Conservation (phyloP, 2,888 invertebrate genomes). For the Pammene fasciana region DNA sequence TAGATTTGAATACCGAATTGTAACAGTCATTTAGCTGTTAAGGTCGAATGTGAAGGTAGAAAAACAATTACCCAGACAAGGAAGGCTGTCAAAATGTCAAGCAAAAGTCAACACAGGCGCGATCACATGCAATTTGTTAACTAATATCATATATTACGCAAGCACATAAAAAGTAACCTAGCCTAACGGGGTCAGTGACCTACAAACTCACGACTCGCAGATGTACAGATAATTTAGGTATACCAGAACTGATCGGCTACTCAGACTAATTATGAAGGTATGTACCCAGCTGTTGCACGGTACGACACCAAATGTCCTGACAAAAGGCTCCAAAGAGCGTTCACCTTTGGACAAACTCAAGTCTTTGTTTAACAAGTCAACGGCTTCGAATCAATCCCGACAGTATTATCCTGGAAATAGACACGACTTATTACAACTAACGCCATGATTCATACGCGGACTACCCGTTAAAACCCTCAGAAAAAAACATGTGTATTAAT, state of each 20-base stretch:
- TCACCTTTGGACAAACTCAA: slow-evolving; percentile 77
- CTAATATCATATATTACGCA: slow-evolving; percentile 66
- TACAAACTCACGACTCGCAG: slow-evolving; percentile 64
- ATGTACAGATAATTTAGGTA: slow-evolving; percentile 66
- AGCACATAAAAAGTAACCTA: slow-evolving; percentile 58
- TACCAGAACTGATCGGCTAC: slow-evolving; percentile 47
- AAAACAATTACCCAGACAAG: slow-evolving; percentile 48
- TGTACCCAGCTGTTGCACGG: slow-evolving; percentile 41
- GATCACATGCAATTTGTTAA: slow-evolving; percentile 63
- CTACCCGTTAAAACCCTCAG: slow-evolving; percentile 66
- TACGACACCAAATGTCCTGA: slow-evolving; percentile 67
- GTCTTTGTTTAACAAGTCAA: slow-evolving; percentile 78
- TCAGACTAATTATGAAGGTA: slow-evolving; percentile 25
- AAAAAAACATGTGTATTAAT: slow-evolving; percentile 63
- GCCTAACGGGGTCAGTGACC: slow-evolving; percentile 69
- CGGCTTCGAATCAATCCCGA: slow-evolving; percentile 78
- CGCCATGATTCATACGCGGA: slow-evolving; percentile 68
- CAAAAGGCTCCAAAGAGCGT: slow-evolving; percentile 67
- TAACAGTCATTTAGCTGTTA: slow-evolving; percentile 11
- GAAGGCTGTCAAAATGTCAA: slow-evolving; percentile 72
- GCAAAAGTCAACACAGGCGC: slow-evolving; percentile 63
- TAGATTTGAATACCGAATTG: slow-evolving; percentile 23
- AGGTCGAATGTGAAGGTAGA: slow-evolving; percentile 35
- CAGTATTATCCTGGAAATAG: slow-evolving; percentile 81
- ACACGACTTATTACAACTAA: slow-evolving; percentile 76